Evolutionary conservation across 2,797 vertebrate genomes (phyloP).

Genomic region (Alosa sapidissima): DNA sequence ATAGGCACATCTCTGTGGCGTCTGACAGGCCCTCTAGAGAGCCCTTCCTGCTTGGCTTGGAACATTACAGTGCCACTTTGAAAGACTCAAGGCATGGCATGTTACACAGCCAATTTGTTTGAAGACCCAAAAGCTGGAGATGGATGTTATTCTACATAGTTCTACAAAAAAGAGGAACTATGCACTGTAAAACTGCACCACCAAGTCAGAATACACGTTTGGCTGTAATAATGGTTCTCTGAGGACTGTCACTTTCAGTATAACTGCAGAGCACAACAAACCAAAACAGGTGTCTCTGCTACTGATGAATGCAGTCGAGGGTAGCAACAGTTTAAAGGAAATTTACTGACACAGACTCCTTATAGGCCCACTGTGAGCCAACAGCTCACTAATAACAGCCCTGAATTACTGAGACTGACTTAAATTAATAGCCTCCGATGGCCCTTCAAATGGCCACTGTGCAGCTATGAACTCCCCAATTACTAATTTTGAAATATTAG

Average conservation of each 20-base stretch:
- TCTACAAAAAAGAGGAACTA: not conserved
- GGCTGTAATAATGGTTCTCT: not conserved
- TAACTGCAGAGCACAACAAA: not conserved
- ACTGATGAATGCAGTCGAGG: slow-evolving; percentile 9
- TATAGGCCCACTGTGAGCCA: slow-evolving; percentile 23
- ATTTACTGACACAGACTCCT: slow-evolving; percentile 9
- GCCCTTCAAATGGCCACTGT: not conserved
- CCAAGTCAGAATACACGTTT: not conserved
- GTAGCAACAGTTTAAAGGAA: not conserved
- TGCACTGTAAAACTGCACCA: not conserved
- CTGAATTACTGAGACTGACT: not conserved
- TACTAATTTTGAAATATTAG: slow-evolving; percentile 13
- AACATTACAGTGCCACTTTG: slow-evolving; percentile 53
- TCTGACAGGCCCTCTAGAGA: not conserved
- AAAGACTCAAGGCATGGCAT: slow-evolving; percentile 12
- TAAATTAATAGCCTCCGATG: slow-evolving; percentile 15
- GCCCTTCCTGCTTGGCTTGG: slow-evolving; percentile 57
- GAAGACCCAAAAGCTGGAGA: not conserved
- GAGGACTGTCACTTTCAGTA: not conserved
- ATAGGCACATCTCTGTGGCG: not conserved
- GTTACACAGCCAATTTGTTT: slow-evolving; percentile 15
- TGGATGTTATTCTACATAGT: not conserved
- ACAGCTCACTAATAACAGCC: slow-evolving; percentile 13
- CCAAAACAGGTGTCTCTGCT: not conserved
- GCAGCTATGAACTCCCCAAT: slow-evolving; percentile 11